Percentiles rank a stretch among this genome's conserved stretches.
phyloP scores from a whole-genome alignment of 2,797 vertebrate genomes.

The Anguilla obscura region DNA sequence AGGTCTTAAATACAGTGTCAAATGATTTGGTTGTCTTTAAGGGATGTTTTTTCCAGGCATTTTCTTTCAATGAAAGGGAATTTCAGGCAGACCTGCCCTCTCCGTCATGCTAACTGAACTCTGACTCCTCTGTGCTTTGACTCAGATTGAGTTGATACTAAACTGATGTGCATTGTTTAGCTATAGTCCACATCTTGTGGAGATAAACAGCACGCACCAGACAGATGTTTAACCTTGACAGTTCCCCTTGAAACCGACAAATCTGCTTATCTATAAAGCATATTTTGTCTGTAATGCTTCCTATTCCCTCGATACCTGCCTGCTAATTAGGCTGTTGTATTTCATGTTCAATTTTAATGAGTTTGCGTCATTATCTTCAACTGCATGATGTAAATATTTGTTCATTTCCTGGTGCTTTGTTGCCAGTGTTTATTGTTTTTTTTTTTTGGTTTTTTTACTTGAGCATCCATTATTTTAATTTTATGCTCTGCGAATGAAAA shows the following conservation, averaged over 20 bases:
- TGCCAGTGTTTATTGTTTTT: constrained; percentile 35
- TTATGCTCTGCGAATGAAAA: constrained; percentile 14
- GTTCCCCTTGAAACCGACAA: constrained; percentile 35
- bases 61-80: not conserved
- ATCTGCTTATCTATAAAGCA: constrained; percentile 25
- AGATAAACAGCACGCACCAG: constrained; percentile 17
- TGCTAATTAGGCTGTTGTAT: constrained; percentile 43
- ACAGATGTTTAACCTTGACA: constrained; percentile 32
- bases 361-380: constrained; percentile 32
- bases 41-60: not conserved
- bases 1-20: constrained; percentile 10
- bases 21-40: not conserved
- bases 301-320: constrained; percentile 37
- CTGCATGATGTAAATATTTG: constrained; percentile 43
- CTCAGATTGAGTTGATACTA: not conserved
- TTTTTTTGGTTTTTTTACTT: not conserved
- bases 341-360: constrained; percentile 39
- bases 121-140: not conserved
- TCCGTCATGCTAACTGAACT: not conserved
- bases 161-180: constrained; percentile 7
- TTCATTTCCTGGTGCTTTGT: constrained; percentile 30
- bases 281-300: constrained; percentile 41
- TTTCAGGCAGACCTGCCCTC: not conserved
- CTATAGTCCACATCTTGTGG: not conserved
- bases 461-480: constrained; percentile 14